These are phyloP conservation scores for Trogon surrucura DNA, from an alignment of 2,113 vertebrate genomes.

Conservation along the genomic window DNA sequence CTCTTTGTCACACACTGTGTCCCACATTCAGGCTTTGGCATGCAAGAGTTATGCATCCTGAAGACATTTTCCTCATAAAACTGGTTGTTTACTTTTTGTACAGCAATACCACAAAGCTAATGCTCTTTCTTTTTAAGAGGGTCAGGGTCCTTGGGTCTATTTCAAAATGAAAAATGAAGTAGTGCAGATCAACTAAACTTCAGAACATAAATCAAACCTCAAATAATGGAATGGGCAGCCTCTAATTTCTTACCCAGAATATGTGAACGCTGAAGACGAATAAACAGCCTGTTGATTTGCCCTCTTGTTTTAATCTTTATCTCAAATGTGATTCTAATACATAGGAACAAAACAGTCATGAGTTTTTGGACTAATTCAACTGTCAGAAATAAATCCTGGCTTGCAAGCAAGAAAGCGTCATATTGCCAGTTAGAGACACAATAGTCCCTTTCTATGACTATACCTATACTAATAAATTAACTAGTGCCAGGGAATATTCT, in stretches of 20 bases:
- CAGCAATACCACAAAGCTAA: constrained; percentile 56
- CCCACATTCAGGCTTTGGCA: constrained; percentile 55
- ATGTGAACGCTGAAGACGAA: not conserved
- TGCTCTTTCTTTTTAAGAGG: constrained; percentile 61
- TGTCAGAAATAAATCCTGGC: constrained; percentile 14
- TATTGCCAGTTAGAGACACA: not conserved
- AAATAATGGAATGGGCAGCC: constrained; percentile 5
- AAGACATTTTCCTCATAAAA: constrained; percentile 63
- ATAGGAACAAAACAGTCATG: not conserved
- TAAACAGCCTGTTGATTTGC: constrained; percentile 24
- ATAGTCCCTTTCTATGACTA: not conserved
- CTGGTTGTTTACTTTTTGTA: constrained; percentile 55
- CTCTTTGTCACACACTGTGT: constrained; percentile 37
- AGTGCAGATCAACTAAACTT: constrained; percentile 51
- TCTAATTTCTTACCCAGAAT: constrained; percentile 25
- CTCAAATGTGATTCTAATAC: constrained; percentile 38
- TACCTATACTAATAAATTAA: constrained; percentile 2
- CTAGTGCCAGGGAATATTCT: constrained; percentile 1
- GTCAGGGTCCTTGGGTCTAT: constrained; percentile 51
- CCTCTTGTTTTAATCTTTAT: constrained; percentile 35
- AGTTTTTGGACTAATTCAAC: not conserved
- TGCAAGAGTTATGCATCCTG: not conserved
- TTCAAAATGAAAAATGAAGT: constrained; percentile 67
- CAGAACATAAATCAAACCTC: constrained; percentile 57
- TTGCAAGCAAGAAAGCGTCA: not conserved